Conservation (phyloP, 2,797 vertebrate genomes). For the Parotocinclus haroldoi region DNA sequence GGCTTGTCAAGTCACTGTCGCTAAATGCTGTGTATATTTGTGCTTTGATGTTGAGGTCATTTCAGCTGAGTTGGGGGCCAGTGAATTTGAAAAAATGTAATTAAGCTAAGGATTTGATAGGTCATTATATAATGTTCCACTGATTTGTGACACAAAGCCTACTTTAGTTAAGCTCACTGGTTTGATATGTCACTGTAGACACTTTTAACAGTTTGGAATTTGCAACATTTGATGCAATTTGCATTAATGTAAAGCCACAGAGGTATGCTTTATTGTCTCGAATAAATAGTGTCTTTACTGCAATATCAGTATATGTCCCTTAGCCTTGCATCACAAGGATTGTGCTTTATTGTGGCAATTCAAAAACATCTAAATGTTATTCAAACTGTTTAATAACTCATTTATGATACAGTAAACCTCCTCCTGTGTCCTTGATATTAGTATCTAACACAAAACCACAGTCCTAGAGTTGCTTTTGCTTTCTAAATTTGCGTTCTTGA, state of each 20-base stretch:
- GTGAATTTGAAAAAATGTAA: constrained; percentile 25
- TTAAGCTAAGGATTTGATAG: constrained; percentile 24
- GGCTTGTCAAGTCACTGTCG: constrained; percentile 36
- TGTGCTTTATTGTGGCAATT: not conserved
- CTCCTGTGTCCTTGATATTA: too few relatives aligned
- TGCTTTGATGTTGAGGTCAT: constrained; percentile 27
- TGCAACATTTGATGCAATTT: not conserved
- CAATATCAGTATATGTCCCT: constrained; percentile 4
- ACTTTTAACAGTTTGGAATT: not conserved
- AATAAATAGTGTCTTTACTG: not conserved
- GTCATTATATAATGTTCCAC: constrained; percentile 5
- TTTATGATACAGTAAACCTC: not conserved
- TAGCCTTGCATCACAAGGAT: not conserved
- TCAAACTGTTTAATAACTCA: constrained; percentile 19
- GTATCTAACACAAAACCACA: too few relatives aligned
- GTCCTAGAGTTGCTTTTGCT: too few relatives aligned
- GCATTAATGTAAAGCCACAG: not conserved
- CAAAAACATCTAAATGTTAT: not conserved
- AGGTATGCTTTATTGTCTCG: not conserved
- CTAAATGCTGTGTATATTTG: constrained; percentile 40
- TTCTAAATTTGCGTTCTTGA: too few relatives aligned
- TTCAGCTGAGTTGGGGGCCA: constrained; percentile 16
- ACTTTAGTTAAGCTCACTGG: not conserved
- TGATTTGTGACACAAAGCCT: constrained; percentile 7
- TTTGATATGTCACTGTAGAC: not conserved